Base-by-base conservation (phyloP, 2,888 invertebrate species). In the Pseudococcus viburni region DNA sequence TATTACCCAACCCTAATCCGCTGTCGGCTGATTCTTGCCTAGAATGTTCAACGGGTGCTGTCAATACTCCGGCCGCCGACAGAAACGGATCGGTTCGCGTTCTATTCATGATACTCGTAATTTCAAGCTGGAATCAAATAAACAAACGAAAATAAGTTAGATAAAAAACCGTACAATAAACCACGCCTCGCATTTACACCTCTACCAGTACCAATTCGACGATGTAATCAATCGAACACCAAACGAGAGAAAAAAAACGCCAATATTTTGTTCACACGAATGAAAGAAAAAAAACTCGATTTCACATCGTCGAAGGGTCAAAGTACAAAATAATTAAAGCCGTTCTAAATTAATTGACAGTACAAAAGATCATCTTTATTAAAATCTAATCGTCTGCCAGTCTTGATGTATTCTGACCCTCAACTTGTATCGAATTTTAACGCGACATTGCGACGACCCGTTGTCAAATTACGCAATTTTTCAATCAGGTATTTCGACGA, bases 11-110 rank as follows among this genome's bases (percentile, higher is more conserved):
- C 91, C 98, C 98, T 89, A 98, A 93, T 87, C 98, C 98, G 92
- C 97, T 97, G 92, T 98, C 98, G 15, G 97, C 97, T 15, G 97
- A 97, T 92, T 98, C 98, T 92, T 98, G 98, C 90, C 98, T 94
- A 90, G 97, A 96, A 92, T 98, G 98, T 91, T 97, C 97, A 88
- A 95, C 95, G 90, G 85, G 55, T n/a, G 55, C 55, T n/a, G 55
- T 55, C 55, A 55, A n/a, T 55, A 55, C 17, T n/a, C 55, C 33
- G 46, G 88, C 93, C 85, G 95, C 95, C 4, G 96, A 95, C 90
- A 96, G 93, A 93, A 96, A 96, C 89, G 96, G 96, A 92, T 96
- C 96, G 33, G 87, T 87, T 55, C 87, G 73, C 51, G 87, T 77
- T 89, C 93, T 93, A 92, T 94, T 93, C 94, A 95, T 94, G 90